These are phyloP conservation scores for Molorchus minor DNA, from an alignment of 2,888 invertebrate genomes.

Conservation along the genomic window DNA sequence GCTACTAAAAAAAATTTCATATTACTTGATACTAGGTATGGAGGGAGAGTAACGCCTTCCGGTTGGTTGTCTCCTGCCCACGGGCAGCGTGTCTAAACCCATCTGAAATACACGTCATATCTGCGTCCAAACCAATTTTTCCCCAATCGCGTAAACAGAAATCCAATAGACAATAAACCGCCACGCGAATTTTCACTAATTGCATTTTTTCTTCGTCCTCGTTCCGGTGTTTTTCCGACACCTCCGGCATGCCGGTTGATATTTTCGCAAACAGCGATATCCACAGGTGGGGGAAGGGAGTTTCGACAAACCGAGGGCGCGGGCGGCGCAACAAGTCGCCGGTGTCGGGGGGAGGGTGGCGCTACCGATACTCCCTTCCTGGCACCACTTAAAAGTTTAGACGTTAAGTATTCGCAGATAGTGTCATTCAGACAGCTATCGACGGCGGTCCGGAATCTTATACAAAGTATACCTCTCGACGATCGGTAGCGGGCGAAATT, in stretches of 20 bases:
- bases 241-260: conserved; percentile 4
- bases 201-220: neutral
- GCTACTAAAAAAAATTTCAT: no score
- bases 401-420: conserved; percentile 39
- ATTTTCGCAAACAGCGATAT: conserved; percentile 18
- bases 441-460: conserved; percentile 36
- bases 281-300: conserved; percentile 37
- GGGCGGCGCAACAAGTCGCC: conserved; percentile 35
- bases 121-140: no score
- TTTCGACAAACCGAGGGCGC: conserved; percentile 19
- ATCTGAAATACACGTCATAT: no score
- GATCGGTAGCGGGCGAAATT: neutral
- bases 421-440: conserved; percentile 40
- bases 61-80: no score
- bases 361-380: conserved; percentile 32
- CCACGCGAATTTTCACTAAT: neutral
- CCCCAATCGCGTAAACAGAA: no score
- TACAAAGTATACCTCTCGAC: conserved; percentile 25
- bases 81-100: no score
- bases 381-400: conserved; percentile 39
- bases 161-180: no score
- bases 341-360: conserved; percentile 21
- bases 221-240: neutral
- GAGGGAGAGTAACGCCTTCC: no score
- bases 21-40: no score